These are phyloP conservation scores for Polymixis lichenea DNA, from an alignment of 2,888 invertebrate genomes.

Conservation along the genomic window DNA sequence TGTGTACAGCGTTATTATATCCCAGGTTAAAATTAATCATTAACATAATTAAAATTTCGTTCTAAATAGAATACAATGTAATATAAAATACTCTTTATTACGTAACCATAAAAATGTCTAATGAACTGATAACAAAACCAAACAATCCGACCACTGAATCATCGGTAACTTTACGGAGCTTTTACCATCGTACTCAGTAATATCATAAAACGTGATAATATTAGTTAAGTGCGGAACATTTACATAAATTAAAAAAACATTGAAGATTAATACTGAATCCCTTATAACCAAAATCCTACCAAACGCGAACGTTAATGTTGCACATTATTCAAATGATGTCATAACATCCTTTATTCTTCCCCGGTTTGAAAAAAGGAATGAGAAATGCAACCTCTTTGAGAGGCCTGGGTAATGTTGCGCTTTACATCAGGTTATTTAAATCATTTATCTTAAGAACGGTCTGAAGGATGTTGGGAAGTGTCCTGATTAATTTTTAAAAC, in stretches of 20 bases:
- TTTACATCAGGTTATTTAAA: slow-evolving; percentile 16
- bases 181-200: neutral
- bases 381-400: neutral
- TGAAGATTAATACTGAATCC: neutral
- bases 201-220: neutral
- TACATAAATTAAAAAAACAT: slow-evolving; percentile 19
- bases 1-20: neutral
- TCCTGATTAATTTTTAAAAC: too few relatives aligned
- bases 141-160: too few relatives aligned
- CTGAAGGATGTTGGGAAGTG: neutral
- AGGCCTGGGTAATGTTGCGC: neutral
- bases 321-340: slow-evolving; percentile 9
- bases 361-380: neutral
- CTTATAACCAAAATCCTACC: neutral
- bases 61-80: too few relatives aligned
- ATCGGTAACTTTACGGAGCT: neutral
- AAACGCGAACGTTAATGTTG: slow-evolving; percentile 17
- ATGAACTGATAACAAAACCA: too few relatives aligned
- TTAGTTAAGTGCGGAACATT: too few relatives aligned
- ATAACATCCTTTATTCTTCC: slow-evolving; percentile 9
- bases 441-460: slow-evolving; percentile 9
- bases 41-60: too few relatives aligned
- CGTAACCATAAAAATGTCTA: too few relatives aligned
- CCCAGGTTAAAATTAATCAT: neutral
- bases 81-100: too few relatives aligned